phyloP scores from a whole-genome alignment of 2,888 invertebrate genomes.

The Stenodema calcarata region DNA sequence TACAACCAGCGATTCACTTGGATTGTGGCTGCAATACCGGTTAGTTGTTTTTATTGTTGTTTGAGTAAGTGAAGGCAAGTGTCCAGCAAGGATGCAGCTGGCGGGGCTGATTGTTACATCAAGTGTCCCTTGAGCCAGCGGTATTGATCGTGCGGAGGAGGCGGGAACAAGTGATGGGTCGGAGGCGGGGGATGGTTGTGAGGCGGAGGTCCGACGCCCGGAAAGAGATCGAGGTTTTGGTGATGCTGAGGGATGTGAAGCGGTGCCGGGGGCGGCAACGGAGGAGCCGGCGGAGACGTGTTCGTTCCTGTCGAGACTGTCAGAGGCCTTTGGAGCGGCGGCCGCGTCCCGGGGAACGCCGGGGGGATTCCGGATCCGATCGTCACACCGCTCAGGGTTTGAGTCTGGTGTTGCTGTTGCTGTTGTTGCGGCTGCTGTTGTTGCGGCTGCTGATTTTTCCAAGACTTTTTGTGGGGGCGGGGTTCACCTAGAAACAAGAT shows the following conservation, averaged over 20 bases:
- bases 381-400: conserved; percentile 24
- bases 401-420: neutral
- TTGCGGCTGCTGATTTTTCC: conserved; percentile 17
- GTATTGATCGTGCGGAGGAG: conserved; percentile 40
- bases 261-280: conserved; percentile 30
- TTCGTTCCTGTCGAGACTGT: conserved; percentile 43
- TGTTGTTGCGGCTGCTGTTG: neutral
- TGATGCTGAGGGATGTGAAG: conserved; percentile 43
- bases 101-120: conserved; percentile 41
- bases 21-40: neutral
- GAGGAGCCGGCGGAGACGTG: conserved; percentile 36
- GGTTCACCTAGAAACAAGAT: conserved; percentile 29
- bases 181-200: conserved; percentile 36
- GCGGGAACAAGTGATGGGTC: conserved; percentile 36
- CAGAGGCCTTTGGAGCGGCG: conserved; percentile 33
- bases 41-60: neutral
- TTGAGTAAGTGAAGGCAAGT: conserved; percentile 26
- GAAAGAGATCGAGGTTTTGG: conserved; percentile 39
- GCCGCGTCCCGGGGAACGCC: conserved; percentile 34
- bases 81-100: conserved; percentile 25
- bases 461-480: conserved; percentile 32
- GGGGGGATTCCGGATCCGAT: conserved; percentile 37
- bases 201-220: conserved; percentile 36
- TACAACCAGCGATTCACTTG: too few species aligned
- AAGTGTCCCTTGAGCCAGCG: conserved; percentile 42